phyloP scores from a whole-genome alignment of 1,140 invertebrate species.

The Drosophila chauvacae region DNA sequence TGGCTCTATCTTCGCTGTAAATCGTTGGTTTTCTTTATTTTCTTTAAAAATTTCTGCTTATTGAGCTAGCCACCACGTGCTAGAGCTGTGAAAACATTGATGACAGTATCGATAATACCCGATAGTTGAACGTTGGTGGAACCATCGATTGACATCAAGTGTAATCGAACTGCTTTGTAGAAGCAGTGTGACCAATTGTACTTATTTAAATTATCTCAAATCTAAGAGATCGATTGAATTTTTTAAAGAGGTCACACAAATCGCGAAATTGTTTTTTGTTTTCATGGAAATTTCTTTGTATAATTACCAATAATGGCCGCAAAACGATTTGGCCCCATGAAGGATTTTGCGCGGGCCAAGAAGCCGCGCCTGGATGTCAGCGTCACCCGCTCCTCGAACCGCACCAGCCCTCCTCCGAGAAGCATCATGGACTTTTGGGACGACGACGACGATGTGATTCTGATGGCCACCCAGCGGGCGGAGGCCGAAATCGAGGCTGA shows the following conservation, averaged over 20 bases:
- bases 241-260: neutral
- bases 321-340: slow-evolving; percentile 65
- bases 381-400: slow-evolving; percentile 30
- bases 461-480: slow-evolving; percentile 71
- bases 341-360: slow-evolving; percentile 59
- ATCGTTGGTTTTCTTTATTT: neutral
- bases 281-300: neutral
- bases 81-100: slow-evolving; percentile 7
- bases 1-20: neutral
- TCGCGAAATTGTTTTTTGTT: neutral
- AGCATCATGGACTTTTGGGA: slow-evolving; percentile 69
- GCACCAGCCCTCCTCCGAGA: slow-evolving; percentile 18
- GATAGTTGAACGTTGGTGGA: neutral
- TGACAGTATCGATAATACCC: neutral
- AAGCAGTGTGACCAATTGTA: neutral
- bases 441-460: slow-evolving; percentile 76
- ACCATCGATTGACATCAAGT: neutral
- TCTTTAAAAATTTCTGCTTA: slow-evolving; percentile 1
- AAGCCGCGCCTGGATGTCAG: slow-evolving; percentile 73
- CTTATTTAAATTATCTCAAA: neutral
- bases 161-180: neutral
- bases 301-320: slow-evolving; percentile 22
- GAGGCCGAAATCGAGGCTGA: slow-evolving; percentile 56
- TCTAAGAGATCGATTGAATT: too few species aligned
- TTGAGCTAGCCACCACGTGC: slow-evolving; percentile 8